Percentiles rank a stretch among this genome's conserved stretches.
Evolutionary conservation across 2,113 vertebrate species (phyloP).

Genomic region (Madoqua kirkii): DNA sequence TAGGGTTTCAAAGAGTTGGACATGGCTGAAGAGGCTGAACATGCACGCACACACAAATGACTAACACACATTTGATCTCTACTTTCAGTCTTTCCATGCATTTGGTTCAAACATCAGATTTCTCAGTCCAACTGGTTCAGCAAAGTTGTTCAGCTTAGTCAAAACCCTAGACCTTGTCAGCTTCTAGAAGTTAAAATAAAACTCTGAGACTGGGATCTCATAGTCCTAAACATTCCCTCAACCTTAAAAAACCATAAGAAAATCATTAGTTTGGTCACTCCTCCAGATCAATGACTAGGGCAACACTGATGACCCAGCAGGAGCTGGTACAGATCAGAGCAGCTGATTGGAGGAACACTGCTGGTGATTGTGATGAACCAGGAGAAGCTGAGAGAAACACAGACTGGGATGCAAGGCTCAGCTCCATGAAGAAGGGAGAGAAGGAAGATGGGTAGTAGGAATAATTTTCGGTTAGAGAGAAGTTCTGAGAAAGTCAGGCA

Average conservation of each 20-base stretch:
- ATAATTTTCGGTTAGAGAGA: neutral
- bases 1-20: neutral
- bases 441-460: neutral
- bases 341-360: neutral
- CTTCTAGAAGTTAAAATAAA: neutral
- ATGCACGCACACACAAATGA: neutral
- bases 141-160: neutral
- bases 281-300: neutral
- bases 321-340: neutral
- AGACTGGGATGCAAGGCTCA: neutral
- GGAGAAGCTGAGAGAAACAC: neutral
- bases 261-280: neutral
- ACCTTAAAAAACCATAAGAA: neutral
- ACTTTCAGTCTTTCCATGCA: neutral
- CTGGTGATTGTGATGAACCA: neutral
- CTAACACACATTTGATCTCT: neutral
- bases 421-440: neutral
- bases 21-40: neutral
- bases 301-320: neutral
- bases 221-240: neutral
- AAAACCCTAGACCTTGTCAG: neutral
- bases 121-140: neutral
- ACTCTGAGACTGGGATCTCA: neutral
- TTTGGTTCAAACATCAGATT: slow-evolving; percentile 1
- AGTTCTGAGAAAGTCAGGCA: neutral